Evolutionary conservation across 2,113 vertebrate species (phyloP).

Genomic region (Brachypodius melanocephalos): DNA sequence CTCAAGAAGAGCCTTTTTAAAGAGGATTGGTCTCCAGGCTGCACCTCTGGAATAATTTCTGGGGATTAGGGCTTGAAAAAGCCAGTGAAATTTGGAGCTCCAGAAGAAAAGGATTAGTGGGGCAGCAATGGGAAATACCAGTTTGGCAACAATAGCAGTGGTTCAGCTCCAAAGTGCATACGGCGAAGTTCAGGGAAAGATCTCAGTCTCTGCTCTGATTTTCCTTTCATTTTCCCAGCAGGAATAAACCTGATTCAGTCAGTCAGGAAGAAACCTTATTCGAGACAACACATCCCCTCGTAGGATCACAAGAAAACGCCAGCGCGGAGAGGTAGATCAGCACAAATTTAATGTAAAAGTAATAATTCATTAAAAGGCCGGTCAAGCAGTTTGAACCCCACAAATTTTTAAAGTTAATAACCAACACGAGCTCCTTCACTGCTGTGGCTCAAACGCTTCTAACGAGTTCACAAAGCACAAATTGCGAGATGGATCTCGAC

Average conservation of each 20-base stretch:
- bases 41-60: background rate
- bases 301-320: background rate
- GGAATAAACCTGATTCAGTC: background rate
- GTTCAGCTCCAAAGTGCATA: background rate
- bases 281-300: background rate
- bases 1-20: background rate
- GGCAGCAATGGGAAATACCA: background rate
- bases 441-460: background rate
- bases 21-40: background rate
- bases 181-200: background rate
- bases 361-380: background rate
- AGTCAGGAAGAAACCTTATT: background rate
- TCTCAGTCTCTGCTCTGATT: background rate
- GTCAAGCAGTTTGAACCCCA: background rate
- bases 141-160: background rate
- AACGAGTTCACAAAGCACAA: background rate
- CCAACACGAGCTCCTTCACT: fast-evolving
- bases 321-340: no score
- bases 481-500: background rate
- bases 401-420: background rate
- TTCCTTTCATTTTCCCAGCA: background rate
- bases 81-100: background rate
- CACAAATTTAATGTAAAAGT: background rate
- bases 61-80: background rate
- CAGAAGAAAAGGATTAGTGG: background rate